phyloP scores from a whole-genome alignment of 2,113 vertebrate genomes.

The Mormyrus iriodes region DNA sequence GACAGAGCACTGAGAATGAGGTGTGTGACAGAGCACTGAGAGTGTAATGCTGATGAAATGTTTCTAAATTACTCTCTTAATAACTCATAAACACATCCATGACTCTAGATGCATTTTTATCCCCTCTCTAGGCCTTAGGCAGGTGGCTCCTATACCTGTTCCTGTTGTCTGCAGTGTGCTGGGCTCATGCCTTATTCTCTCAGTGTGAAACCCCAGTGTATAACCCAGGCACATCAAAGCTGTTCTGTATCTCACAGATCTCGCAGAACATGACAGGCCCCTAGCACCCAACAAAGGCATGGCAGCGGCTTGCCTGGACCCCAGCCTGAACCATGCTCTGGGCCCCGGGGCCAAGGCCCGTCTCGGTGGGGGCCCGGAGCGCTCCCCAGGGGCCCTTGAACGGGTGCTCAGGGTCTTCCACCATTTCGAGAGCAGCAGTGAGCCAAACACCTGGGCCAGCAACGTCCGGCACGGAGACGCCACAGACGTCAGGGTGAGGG shows the following conservation, averaged over 20 bases:
- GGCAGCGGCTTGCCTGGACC: conserved; percentile 94
- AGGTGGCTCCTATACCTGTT: no score
- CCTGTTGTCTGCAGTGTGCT: no score
- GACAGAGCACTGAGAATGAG: no score
- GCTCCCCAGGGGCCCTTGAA: conserved; percentile 81
- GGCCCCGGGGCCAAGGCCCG: conserved; percentile 80
- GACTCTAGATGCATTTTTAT: neutral
- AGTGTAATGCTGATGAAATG: neutral
- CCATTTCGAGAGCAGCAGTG: conserved; percentile 88
- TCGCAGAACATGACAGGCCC: conserved; percentile 93
- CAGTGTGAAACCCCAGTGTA: neutral
- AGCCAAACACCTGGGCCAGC: conserved; percentile 88
- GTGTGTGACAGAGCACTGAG: no score
- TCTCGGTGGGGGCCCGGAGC: conserved; percentile 74
- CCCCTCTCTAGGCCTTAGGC: neutral
- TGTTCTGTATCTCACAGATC: neutral
- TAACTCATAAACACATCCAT: no score
- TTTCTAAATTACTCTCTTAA: no score
- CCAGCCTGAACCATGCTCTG: conserved; percentile 84
- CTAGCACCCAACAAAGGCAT: conserved; percentile 91
- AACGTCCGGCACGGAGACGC: conserved; percentile 93
- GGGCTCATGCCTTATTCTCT: neutral
- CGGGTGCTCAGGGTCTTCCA: conserved; percentile 92
- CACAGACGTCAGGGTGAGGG: conserved; percentile 86
- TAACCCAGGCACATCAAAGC: neutral